Base-by-base conservation (phyloP, 2,797 vertebrate species). In the Yasuhikotakia modesta region DNA sequence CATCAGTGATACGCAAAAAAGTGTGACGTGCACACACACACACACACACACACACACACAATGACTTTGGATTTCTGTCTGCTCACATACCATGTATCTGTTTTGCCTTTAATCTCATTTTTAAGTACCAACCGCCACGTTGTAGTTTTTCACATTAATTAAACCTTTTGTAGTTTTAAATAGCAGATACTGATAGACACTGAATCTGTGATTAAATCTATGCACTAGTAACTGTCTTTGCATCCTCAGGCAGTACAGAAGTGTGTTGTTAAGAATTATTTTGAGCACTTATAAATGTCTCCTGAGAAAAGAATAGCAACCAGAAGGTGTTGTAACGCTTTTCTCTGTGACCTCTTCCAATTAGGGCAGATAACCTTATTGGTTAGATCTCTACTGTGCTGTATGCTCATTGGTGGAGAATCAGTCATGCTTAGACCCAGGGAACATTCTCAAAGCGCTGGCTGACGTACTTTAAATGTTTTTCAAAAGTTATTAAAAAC, bases 351-450 rank as follows among this genome's bases (percentile, higher is more conserved):
- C 21, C 45, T 76, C 57, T 69, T 68, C 19, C 43, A 24, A 75
- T 79, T 63, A 12, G 43, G 78, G 60, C 16, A 43, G 11, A 66
- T 73, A 48, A 76, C 63, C 58, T 61, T 32, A 78, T 55, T 79
- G 77, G 66, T 50, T 68, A 63, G 52, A 74, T 16, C 85, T 85
- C 84, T 82, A 86, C 21, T 35, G 86, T 87, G 87, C 86, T 66
- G 57, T 24, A 12, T 79, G 82, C 72, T 87, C 86, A 88, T 85
- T 74, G 57, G 89, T 32, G 81, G 83, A 83, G 70, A 74, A 83
- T 64, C 73, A 39, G 14, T 69, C 19, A 11, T 5, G 50, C 52
- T 70, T 14, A n/a, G 70, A 27, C 27, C 27, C 39, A 43, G 39
- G 7, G 0, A 43, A 43, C 39, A 43, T 43, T 43, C 7, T 11